Percentiles rank a stretch among this genome's conserved stretches.
Evolutionary conservation across 2,113 vertebrate genomes (phyloP).

Genomic region (Canis aureus): DNA sequence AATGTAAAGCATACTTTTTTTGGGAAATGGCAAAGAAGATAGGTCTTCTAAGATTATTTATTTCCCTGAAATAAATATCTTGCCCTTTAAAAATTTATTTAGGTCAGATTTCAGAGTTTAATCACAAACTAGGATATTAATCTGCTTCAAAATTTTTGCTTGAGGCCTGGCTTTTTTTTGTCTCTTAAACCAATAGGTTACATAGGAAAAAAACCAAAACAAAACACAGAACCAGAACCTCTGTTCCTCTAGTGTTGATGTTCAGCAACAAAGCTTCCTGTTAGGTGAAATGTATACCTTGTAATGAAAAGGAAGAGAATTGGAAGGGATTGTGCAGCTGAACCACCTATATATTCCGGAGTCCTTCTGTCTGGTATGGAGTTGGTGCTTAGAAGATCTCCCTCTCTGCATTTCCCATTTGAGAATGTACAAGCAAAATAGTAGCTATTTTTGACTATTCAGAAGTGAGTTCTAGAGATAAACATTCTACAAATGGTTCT

Average conservation of each 20-base stretch:
- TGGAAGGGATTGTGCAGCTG: background rate
- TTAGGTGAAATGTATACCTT: background rate
- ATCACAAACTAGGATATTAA: constrained; percentile 2
- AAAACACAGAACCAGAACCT: background rate
- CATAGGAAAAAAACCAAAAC: background rate
- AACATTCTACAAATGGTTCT: constrained; percentile 55
- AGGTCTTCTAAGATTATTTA: constrained; percentile 28
- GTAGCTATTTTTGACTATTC: constrained; percentile 33
- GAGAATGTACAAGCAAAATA: background rate
- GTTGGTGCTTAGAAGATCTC: background rate
- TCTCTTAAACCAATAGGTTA: background rate
- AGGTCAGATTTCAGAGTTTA: constrained; percentile 37
- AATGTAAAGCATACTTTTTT: background rate
- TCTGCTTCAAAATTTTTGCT: background rate
- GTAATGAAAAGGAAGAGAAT: background rate
- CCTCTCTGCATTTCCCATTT: background rate
- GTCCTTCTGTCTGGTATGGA: accelerated
- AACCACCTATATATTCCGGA: accelerated
- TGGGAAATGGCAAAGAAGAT: background rate
- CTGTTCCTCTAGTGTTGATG: background rate
- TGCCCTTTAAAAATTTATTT: background rate
- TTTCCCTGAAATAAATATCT: constrained; percentile 20
- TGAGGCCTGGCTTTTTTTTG: background rate
- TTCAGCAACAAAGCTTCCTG: constrained; percentile 14
- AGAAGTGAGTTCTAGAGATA: constrained; percentile 53